Evolutionary conservation across 2,888 invertebrate species (phyloP).

Genomic region (Lingula anatina): DNA sequence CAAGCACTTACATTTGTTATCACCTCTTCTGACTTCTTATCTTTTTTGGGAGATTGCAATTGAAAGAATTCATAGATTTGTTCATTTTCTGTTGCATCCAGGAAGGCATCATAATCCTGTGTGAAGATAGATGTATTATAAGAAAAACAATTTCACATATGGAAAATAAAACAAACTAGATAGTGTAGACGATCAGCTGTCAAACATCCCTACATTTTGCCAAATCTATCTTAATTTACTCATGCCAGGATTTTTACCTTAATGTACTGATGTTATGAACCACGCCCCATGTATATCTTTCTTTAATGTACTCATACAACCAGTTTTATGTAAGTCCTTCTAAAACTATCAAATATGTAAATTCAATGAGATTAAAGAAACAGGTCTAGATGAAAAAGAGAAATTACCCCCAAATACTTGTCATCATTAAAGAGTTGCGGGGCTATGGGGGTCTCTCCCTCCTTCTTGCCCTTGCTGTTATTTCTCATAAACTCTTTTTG

Average conservation of each 20-base stretch:
- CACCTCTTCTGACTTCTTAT: slow-evolving; percentile 17
- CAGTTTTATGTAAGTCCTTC: no score
- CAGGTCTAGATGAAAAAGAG: no score
- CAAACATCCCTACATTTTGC: not conserved
- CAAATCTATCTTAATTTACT: no score
- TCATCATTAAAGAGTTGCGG: slow-evolving; percentile 93
- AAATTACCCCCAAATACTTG: slow-evolving; percentile 83
- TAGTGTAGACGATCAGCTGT: not conserved
- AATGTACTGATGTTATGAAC: no score
- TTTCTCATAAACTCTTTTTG: slow-evolving; percentile 89
- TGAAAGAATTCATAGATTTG: slow-evolving; percentile 73
- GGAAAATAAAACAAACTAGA: not conserved
- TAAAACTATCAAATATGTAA: no score
- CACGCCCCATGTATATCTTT: no score
- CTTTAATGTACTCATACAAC: no score
- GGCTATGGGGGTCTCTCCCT: slow-evolving; percentile 55
- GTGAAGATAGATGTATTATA: slow-evolving; percentile 30
- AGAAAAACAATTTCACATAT: not conserved
- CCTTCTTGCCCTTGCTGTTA: slow-evolving; percentile 56
- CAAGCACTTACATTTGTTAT: slow-evolving; percentile 22
- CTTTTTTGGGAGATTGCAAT: slow-evolving; percentile 22
- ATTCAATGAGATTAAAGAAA: no score
- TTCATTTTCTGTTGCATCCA: slow-evolving; percentile 84
- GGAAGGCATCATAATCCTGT: slow-evolving; percentile 89
- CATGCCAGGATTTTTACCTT: no score